Conservation (phyloP, 2,797 vertebrate species). For the Psittacula echo region DNA sequence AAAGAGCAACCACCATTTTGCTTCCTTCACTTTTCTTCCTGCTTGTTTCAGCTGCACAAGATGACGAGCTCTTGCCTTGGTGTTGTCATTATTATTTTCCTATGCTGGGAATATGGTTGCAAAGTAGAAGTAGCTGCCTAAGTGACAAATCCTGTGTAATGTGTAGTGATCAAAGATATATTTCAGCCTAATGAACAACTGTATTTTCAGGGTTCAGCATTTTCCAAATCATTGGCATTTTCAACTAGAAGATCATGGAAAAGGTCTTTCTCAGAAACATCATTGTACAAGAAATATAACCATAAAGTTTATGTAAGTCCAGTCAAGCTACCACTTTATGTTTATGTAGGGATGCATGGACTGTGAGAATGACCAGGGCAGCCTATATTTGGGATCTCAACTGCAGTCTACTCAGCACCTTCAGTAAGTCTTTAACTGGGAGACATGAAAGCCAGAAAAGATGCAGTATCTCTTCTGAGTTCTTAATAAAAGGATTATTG, state of each 20-base stretch:
- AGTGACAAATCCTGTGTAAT: neutral
- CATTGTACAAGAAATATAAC: neutral
- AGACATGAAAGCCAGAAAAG: neutral
- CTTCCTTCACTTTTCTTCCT: neutral
- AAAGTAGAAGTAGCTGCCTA: neutral
- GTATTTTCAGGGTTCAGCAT: neutral
- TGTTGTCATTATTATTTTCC: neutral
- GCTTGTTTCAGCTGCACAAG: neutral
- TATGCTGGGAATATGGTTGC: neutral
- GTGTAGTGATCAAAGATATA: neutral
- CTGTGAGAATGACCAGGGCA: neutral
- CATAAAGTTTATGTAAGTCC: neutral
- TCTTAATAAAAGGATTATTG: neutral
- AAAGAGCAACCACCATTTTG: neutral
- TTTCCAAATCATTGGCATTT: neutral
- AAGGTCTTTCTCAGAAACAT: neutral
- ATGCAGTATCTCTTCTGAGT: neutral
- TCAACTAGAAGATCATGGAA: neutral
- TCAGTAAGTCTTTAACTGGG: neutral
- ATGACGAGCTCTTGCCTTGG: neutral
- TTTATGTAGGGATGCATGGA: neutral
- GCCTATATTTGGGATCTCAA: neutral
- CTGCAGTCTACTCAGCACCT: neutral
- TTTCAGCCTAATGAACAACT: neutral
- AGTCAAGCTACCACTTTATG: neutral